Percentiles rank a stretch among this genome's conserved stretches.
Conservation (phyloP, 2,797 vertebrate species). For the Xerus rutilus region DNA sequence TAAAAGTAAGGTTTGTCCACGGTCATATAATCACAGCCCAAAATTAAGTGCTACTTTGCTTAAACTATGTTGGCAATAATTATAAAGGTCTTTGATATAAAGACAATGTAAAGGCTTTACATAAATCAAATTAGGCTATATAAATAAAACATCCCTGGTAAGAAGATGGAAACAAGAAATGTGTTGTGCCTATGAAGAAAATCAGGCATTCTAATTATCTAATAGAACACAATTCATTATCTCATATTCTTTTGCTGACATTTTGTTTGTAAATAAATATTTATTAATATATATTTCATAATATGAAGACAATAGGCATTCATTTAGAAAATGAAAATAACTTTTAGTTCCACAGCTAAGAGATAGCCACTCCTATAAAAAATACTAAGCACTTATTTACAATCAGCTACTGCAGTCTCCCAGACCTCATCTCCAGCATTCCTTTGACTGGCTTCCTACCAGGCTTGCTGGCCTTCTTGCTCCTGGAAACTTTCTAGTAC, state of each 20-base stretch:
- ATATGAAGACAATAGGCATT: not conserved
- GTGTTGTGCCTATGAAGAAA: not conserved
- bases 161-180: not conserved
- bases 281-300: not conserved
- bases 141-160: not conserved
- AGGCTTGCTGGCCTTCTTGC: not conserved
- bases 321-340: constrained; percentile 25
- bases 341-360: not conserved
- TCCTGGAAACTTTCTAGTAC: not conserved
- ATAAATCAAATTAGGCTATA: constrained; percentile 18
- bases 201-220: not conserved
- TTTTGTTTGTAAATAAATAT: not conserved
- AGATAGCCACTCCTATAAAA: not conserved
- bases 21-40: not conserved
- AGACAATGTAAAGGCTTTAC: not conserved
- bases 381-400: not conserved
- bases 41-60: not conserved
- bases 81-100: not conserved
- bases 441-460: not conserved
- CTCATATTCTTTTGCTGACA: not conserved
- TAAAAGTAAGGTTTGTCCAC: not conserved
- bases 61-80: not conserved
- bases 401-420: not conserved
- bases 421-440: not conserved
- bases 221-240: not conserved